Evolutionary conservation across 2,113 vertebrate genomes (phyloP).

Genomic region (Dicentrarchus labrax): DNA sequence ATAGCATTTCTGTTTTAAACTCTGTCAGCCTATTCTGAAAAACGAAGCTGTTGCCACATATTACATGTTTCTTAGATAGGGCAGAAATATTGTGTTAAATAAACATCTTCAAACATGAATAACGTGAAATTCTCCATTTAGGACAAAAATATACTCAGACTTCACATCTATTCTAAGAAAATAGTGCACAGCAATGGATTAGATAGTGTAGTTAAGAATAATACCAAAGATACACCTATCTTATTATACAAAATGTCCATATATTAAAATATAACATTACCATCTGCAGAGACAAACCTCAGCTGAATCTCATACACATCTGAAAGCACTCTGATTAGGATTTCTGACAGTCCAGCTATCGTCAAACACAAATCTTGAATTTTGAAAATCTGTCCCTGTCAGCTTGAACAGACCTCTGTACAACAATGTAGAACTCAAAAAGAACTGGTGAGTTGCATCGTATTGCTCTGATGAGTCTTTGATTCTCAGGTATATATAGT

Average conservation of each 20-base stretch:
- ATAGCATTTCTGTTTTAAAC: slow-evolving; percentile 38
- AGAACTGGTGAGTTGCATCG: slow-evolving; percentile 1
- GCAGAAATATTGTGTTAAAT: slow-evolving; percentile 55
- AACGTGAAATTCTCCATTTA: slow-evolving; percentile 60
- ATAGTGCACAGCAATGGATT: slow-evolving; percentile 79
- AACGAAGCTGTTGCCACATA: slow-evolving; percentile 17
- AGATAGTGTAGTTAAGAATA: slow-evolving; percentile 58
- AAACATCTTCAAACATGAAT: slow-evolving; percentile 50
- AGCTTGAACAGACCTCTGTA: slow-evolving; percentile 16
- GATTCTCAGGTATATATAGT: neutral
- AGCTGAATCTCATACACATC: slow-evolving; percentile 35
- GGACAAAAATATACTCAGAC: slow-evolving; percentile 80
- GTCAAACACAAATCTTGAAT: slow-evolving; percentile 37
- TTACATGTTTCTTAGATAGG: slow-evolving; percentile 28
- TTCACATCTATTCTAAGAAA: slow-evolving; percentile 79
- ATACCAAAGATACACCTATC: slow-evolving; percentile 64
- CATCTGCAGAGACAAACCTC: slow-evolving; percentile 56
- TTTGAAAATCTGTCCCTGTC: slow-evolving; percentile 25
- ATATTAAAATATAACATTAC: slow-evolving; percentile 78
- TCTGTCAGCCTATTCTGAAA: slow-evolving; percentile 40
- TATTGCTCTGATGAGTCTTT: slow-evolving; percentile 61
- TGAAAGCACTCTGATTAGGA: slow-evolving; percentile 46
- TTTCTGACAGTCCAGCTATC: slow-evolving; percentile 76
- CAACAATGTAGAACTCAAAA: slow-evolving; percentile 14
- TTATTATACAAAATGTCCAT: slow-evolving; percentile 72